phyloP scores from a whole-genome alignment of 2,113 vertebrate species.

The Corythoichthys intestinalis region DNA sequence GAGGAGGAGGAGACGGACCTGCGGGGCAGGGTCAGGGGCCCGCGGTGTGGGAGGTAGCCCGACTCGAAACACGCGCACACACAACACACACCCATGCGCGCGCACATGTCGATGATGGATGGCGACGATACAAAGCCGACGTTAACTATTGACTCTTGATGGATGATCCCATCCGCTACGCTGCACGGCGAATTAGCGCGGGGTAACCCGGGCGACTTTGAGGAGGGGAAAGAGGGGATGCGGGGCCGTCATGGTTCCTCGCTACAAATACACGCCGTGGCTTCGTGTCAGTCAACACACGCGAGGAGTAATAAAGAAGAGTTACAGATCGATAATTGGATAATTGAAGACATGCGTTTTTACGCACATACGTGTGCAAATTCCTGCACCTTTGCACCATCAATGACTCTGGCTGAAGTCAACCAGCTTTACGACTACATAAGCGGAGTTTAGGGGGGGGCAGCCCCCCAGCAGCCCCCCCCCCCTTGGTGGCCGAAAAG shows the following conservation, averaged over 20 bases:
- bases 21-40: slow-evolving; percentile 54
- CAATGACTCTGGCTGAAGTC: slow-evolving; percentile 30
- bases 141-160: slow-evolving; percentile 81
- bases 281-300: slow-evolving; percentile 35
- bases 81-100: slow-evolving; percentile 9
- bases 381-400: slow-evolving; percentile 8
- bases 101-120: slow-evolving; percentile 68
- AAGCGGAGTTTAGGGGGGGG: too few relatives aligned
- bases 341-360: slow-evolving; percentile 42
- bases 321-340: slow-evolving; percentile 18
- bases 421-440: slow-evolving; percentile 32
- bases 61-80: slow-evolving; percentile 30
- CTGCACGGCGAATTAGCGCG: slow-evolving; percentile 55
- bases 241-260: not conserved
- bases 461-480: too few relatives aligned
- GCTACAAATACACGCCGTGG: slow-evolving; percentile 8
- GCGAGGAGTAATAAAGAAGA: slow-evolving; percentile 22
- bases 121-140: slow-evolving; percentile 63
- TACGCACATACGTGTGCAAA: slow-evolving; percentile 34
- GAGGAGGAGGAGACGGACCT: slow-evolving; percentile 32
- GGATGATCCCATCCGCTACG: slow-evolving; percentile 69
- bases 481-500: too few relatives aligned
- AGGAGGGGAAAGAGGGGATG: not conserved
- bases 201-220: slow-evolving; percentile 57
- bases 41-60: slow-evolving; percentile 48